Evolutionary conservation across 2,888 invertebrate genomes (phyloP).

Genomic region (Eupithecia tripunctaria): DNA sequence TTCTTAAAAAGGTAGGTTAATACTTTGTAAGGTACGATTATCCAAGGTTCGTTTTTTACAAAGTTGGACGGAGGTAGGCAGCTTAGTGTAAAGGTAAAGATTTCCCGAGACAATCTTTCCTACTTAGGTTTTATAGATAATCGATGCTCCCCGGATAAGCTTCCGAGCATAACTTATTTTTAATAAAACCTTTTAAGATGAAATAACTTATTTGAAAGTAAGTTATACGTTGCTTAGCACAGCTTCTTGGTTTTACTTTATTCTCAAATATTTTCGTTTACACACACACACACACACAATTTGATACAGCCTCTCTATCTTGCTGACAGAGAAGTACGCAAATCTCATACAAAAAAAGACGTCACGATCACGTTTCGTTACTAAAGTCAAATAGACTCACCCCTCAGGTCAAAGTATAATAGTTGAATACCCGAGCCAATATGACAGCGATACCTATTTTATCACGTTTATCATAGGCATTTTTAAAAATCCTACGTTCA

Average conservation of each 20-base stretch:
- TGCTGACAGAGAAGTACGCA: too few relatives aligned
- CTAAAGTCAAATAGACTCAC: too few relatives aligned
- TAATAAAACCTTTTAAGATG: neutral
- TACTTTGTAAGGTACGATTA: neutral
- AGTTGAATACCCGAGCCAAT: too few relatives aligned
- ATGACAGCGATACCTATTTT: too few relatives aligned
- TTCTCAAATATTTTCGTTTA: neutral
- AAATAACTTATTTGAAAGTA: neutral
- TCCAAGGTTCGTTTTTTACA: neutral
- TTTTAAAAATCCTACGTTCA: too few relatives aligned
- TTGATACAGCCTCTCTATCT: too few relatives aligned
- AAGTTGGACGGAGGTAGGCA: neutral
- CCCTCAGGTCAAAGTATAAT: too few relatives aligned
- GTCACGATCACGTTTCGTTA: too few relatives aligned
- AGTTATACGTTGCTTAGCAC: neutral
- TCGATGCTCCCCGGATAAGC: neutral
- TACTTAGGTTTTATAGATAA: neutral
- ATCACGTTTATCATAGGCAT: too few relatives aligned
- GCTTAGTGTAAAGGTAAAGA: constrained; percentile 1
- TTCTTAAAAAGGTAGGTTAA: neutral
- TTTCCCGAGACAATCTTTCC: neutral
- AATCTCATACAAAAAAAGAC: too few relatives aligned
- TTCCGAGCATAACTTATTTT: neutral
- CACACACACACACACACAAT: too few relatives aligned
- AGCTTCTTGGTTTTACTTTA: neutral